Base-by-base conservation (phyloP, 2,797 vertebrate genomes). In the Saxicola maurus region DNA sequence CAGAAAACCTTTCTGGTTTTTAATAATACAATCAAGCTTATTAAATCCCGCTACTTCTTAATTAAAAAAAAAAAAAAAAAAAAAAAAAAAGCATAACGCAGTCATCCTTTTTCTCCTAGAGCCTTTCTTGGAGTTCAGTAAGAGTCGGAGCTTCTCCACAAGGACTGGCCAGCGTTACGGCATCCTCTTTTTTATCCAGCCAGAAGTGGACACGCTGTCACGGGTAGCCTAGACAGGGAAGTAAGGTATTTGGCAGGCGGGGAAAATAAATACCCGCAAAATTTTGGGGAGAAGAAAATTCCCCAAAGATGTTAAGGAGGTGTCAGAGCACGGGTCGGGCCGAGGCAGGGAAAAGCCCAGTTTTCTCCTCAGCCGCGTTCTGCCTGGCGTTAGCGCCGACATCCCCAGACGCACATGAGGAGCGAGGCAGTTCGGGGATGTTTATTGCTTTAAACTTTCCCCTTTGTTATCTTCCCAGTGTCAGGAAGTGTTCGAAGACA, bases 401-500 rank as follows among this genome's bases (percentile, higher is more conserved):
- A 66, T 45, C 21, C 25, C 7, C 11, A 9, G 49, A 24, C 11
- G 10, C 48, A 45, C 35, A 42, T 2, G 23, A 11, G 17, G 56
- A 23, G 31, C 5, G 17, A 76, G 66, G 61, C 11, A 48, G 28
- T 14, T 65, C 16, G 57, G 38, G 13, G 48, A 61, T 89, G 90
- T 94, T 94, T 92, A 92, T 95, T 92, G 72, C 87, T 94, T 94
- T 92, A 89, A 95, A 94, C 87, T 93, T 95, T 94, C 89, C 77
- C 89, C 92, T 94, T 93, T 95, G 92, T 92, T 94, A 91, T 92
- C 92, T 91, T 79, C 51, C 20, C 42, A 7, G 42, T 83, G 91
- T 80, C 89, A 94, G 92, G 93, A 94, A 93, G 80, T 81, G 91
- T 83, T 87, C 71, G 51, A 86, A 48, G 59, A 92, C 80, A 90